Base-by-base conservation (phyloP, 2,113 vertebrate species). In the Corapipo altera region DNA sequence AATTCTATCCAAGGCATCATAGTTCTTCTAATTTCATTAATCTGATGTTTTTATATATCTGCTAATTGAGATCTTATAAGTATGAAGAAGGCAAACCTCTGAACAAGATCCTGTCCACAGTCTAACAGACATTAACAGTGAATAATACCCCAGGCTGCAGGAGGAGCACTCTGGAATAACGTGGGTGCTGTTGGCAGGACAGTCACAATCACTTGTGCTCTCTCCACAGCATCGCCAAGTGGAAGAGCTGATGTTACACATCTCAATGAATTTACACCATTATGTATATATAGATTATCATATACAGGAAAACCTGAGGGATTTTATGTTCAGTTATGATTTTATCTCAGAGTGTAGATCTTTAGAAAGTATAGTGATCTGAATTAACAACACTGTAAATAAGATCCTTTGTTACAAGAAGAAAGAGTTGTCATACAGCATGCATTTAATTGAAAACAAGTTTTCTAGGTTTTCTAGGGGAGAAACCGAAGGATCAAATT, bases 121-220 rank as follows among this genome's bases (percentile, higher is more conserved):
- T 22, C 49, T 72, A 22, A 51, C 11, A 28, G 13, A 32, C 1
- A 18, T 41, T 72, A 80, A 70, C 4, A 64, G 21, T 52, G 11
- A 74, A 2, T 35, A 84, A 58, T 12, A 43, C 0, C 17, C 17
- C 27, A 72, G 24, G 11, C 41, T 72, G 16, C 7, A 26, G 39
- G 44, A n/a, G 35, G 5, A 64, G 4, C 7, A 6, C 15, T 52
- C 24, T 81, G 48, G 52, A 87, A 54, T 32, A 9, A 69, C 0
- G 1, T 30, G 21, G 27, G 3, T 51, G 39, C 7, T 75, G 4
- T 18, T 46, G 49, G 5, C 9, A 69, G 49, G 24, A 71, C 24
- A 54, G 28, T 28, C 22, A 48, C 0, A 0, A 12, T 61, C 6
- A 15, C 52, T 58, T 39, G 8, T 70, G 23, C 8, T 93, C 9